A percentile compares a stretch with the other conserved stretches of the same genome.
Conservation (phyloP, 2,888 invertebrate genomes). For the Amiota mariae region DNA sequence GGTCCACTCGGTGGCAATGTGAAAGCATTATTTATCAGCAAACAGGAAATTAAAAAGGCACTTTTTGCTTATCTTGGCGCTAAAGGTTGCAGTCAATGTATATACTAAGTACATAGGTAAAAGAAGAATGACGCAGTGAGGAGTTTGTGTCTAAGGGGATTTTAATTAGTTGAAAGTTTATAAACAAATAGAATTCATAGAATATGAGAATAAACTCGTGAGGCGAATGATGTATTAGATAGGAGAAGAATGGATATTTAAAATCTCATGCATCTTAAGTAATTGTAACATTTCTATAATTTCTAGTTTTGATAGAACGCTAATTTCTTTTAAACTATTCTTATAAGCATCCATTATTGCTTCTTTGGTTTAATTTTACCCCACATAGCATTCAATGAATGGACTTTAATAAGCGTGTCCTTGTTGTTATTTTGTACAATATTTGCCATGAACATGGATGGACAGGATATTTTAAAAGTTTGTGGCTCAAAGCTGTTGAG, state of each 20-base stretch:
- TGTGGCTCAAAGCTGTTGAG: slow-evolving; percentile 29
- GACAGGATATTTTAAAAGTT: not conserved
- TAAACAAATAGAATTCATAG: not conserved
- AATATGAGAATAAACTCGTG: too few species aligned
- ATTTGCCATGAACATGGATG: slow-evolving; percentile 34
- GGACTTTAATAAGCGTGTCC: not conserved
- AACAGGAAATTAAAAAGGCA: slow-evolving; percentile 61
- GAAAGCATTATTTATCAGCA: slow-evolving; percentile 62
- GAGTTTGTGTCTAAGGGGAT: slow-evolving; percentile 41
- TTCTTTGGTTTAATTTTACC: not conserved
- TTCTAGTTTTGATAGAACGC: too few species aligned
- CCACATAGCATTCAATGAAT: not conserved
- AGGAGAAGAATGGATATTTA: too few species aligned
- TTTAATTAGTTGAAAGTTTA: slow-evolving; percentile 59
- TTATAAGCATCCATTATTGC: not conserved
- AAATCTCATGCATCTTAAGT: too few species aligned
- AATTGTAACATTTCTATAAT: too few species aligned
- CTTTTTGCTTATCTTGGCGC: slow-evolving; percentile 62
- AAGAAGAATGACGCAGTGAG: slow-evolving; percentile 41
- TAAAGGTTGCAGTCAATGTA: slow-evolving; percentile 46
- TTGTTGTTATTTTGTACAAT: slow-evolving; percentile 11
- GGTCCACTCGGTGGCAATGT: slow-evolving; percentile 23
- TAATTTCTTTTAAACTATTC: too few species aligned
- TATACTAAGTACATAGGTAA: not conserved
- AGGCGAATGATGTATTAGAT: too few species aligned